A percentile compares a stretch with the other conserved stretches of the same genome.
phyloP scores from a whole-genome alignment of 2,113 vertebrate genomes.

The Malurus alboscapulatus region DNA sequence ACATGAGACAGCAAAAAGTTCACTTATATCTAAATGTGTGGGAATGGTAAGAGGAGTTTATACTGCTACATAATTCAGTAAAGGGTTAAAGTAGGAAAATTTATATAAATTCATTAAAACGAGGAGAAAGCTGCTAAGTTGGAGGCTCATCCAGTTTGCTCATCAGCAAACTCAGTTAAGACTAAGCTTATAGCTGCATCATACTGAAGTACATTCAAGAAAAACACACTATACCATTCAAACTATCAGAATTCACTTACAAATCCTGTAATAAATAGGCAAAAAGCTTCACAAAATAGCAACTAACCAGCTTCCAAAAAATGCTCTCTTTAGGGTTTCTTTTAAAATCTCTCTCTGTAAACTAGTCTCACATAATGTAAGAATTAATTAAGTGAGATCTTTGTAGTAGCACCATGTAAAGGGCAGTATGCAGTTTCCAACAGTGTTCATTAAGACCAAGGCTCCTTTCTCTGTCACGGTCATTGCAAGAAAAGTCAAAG shows the following conservation, averaged over 20 bases:
- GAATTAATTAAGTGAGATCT: slow-evolving; percentile 38
- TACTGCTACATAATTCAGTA: not conserved
- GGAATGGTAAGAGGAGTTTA: not conserved
- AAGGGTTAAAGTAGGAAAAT: not conserved
- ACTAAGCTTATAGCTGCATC: not conserved
- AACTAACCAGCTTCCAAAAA: slow-evolving; percentile 38
- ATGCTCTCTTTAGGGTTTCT: slow-evolving; percentile 34
- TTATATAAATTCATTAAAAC: too few relatives aligned
- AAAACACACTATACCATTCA: slow-evolving; percentile 25
- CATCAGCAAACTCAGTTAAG: not conserved
- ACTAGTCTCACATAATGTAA: slow-evolving; percentile 31
- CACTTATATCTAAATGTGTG: not conserved
- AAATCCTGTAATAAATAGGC: slow-evolving; percentile 51
- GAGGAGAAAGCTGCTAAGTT: not conserved
- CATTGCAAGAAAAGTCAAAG: not conserved
- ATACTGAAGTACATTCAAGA: slow-evolving; percentile 30
- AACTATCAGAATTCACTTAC: slow-evolving; percentile 21
- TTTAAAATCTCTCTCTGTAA: slow-evolving; percentile 39
- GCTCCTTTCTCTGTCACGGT: not conserved
- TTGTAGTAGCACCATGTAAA: slow-evolving; percentile 24
- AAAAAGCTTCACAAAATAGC: slow-evolving; percentile 36
- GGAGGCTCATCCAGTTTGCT: not conserved
- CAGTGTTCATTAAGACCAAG: slow-evolving; percentile 2
- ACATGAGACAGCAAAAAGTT: not conserved
- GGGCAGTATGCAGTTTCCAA: slow-evolving; percentile 20